Evolutionary conservation across 1,140 invertebrate species (phyloP).

Genomic region (Babylonia areolata): DNA sequence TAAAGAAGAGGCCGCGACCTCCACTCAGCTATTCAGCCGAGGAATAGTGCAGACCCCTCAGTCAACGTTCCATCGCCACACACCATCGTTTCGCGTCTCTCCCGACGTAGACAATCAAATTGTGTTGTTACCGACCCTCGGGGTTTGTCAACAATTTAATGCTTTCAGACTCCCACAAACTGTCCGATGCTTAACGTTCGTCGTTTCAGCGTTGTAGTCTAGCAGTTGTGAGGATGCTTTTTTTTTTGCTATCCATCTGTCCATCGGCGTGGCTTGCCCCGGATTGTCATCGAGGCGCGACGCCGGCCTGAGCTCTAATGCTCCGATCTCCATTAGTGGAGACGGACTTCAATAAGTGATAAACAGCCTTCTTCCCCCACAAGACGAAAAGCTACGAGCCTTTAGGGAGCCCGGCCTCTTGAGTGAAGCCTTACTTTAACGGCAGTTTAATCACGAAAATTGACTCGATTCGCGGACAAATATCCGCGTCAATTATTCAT

Average conservation of each 20-base stretch:
- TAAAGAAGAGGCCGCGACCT: background rate
- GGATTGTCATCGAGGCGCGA: background rate
- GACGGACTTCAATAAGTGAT: conserved; percentile 34
- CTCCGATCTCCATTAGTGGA: conserved; percentile 14
- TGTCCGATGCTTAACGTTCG: background rate
- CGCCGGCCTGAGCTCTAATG: background rate
- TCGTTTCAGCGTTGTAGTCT: background rate
- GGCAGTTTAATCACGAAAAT: conserved; percentile 46
- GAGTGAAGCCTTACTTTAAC: conserved; percentile 32
- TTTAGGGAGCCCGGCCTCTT: background rate
- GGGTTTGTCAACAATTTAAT: background rate
- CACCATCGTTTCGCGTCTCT: background rate
- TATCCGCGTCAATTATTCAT: conserved; percentile 34
- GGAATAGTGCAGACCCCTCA: background rate
- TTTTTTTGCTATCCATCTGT: background rate
- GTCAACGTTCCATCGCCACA: background rate
- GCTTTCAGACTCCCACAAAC: background rate
- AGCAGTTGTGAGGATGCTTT: background rate
- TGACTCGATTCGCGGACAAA: conserved; percentile 38
- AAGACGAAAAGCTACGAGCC: conserved; percentile 24
- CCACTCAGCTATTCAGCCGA: background rate
- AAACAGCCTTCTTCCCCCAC: background rate
- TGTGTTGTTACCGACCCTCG: background rate
- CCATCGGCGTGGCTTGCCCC: background rate
- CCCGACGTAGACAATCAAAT: conserved; percentile 14